These are phyloP conservation scores for Drosophila arawakana DNA, from an alignment of 1,140 invertebrate genomes.

Conservation along the genomic window DNA sequence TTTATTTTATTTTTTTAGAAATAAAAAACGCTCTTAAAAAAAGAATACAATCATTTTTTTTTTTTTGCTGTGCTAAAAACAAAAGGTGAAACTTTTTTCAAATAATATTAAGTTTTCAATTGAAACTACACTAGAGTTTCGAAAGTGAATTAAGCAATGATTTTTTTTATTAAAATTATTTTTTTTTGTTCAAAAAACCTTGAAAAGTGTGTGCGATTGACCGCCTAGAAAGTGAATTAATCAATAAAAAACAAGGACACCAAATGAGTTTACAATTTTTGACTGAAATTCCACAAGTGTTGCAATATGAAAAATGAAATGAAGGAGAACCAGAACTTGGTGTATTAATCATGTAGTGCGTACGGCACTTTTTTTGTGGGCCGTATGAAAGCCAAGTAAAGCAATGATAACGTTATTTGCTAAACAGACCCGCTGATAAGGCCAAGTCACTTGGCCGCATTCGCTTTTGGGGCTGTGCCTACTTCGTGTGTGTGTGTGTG, in stretches of 20 bases:
- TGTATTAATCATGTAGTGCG: slow-evolving; percentile 62
- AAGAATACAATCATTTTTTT: slow-evolving; percentile 13
- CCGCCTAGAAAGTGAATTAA: not conserved
- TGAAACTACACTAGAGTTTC: not conserved
- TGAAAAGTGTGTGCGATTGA: slow-evolving; percentile 17
- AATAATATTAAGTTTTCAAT: too few relatives aligned
- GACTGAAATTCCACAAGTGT: slow-evolving; percentile 32
- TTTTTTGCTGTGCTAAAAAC: slow-evolving; percentile 8
- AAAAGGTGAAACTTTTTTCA: slow-evolving; percentile 33
- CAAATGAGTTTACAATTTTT: not conserved
- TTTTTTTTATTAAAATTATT: slow-evolving; percentile 2
- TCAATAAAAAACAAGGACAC: not conserved
- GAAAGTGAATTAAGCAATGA: not conserved
- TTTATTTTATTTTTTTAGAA: not conserved
- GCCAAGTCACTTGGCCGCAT: slow-evolving; percentile 30
- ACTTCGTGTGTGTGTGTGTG: too few relatives aligned
- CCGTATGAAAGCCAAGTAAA: slow-evolving; percentile 40
- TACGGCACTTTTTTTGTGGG: slow-evolving; percentile 11
- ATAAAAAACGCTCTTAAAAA: slow-evolving; percentile 1
- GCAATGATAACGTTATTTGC: slow-evolving; percentile 71
- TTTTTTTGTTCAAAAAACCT: slow-evolving; percentile 20
- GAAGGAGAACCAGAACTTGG: not conserved
- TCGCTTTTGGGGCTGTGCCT: slow-evolving; percentile 24
- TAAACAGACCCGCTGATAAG: slow-evolving; percentile 69
- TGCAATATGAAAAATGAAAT: slow-evolving; percentile 46